These are phyloP conservation scores for Zeus faber DNA, from an alignment of 2,113 vertebrate genomes.

Conservation along the genomic window DNA sequence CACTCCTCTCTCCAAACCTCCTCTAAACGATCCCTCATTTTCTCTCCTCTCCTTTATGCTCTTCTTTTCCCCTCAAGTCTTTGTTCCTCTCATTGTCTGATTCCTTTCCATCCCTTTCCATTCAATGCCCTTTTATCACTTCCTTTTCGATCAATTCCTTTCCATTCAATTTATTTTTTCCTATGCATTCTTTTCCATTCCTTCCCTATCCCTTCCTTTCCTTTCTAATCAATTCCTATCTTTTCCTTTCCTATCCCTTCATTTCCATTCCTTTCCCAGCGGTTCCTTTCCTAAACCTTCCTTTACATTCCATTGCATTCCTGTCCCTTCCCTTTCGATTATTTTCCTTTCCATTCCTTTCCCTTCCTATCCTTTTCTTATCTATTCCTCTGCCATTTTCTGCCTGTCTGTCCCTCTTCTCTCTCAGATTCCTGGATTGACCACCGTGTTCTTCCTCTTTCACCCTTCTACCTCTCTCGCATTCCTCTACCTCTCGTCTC, in stretches of 20 bases:
- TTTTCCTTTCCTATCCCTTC: not conserved
- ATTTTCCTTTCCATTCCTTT: not conserved
- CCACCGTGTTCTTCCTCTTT: too few relatives aligned
- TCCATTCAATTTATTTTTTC: conserved; percentile 10
- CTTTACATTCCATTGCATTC: not conserved
- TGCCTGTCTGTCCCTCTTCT: too few relatives aligned
- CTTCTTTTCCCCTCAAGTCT: too few relatives aligned
- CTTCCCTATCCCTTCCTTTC: conserved; percentile 14
- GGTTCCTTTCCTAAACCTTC: not conserved
- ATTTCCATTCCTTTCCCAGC: not conserved
- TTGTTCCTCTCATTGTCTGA: too few relatives aligned
- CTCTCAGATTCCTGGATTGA: too few relatives aligned
- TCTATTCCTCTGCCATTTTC: conserved; percentile 9
- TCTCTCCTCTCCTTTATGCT: too few relatives aligned
- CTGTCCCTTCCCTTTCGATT: not conserved
- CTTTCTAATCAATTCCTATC: not conserved
- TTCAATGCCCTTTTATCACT: too few relatives aligned
- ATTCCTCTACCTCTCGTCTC: not conserved
- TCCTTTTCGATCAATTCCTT: not conserved
- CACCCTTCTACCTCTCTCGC: not conserved
- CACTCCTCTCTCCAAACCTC: too few relatives aligned
- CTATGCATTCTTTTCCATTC: conserved; percentile 23
- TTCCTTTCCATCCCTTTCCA: too few relatives aligned
- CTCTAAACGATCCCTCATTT: too few relatives aligned
- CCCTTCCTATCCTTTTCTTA: conserved; percentile 3